Percentiles rank a stretch among this genome's conserved stretches.
Evolutionary conservation across 2,113 vertebrate species (phyloP).

Genomic region (Erythrolamprus reginae): DNA sequence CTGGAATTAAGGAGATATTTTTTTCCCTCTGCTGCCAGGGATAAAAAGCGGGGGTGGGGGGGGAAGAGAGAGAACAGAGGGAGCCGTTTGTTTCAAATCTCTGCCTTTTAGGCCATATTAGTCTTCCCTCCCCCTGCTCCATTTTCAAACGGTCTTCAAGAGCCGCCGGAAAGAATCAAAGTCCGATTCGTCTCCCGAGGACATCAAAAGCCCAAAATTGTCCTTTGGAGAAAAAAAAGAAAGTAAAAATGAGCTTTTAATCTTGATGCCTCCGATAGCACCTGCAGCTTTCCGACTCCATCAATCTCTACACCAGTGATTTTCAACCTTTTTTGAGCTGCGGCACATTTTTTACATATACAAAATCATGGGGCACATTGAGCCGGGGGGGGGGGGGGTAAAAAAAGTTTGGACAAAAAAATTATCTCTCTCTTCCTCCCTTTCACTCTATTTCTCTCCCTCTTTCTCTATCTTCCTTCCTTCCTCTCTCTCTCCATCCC

Average conservation of each 20-base stretch:
- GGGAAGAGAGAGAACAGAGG: conserved; percentile 4
- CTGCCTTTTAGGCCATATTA: conserved; percentile 46
- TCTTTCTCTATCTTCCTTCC: too few relatives aligned
- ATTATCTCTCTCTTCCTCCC: too few relatives aligned
- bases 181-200: neutral
- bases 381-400: too few relatives aligned
- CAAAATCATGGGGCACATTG: too few relatives aligned
- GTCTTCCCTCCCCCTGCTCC: neutral
- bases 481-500: too few relatives aligned
- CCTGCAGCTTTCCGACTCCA: neutral
- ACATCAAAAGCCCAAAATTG: conserved; percentile 29
- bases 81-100: conserved; percentile 35
- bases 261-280: neutral
- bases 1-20: conserved; percentile 23
- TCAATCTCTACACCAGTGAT: neutral
- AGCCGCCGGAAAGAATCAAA: conserved; percentile 29
- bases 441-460: too few relatives aligned
- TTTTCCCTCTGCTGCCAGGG: accelerated
- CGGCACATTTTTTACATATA: too few relatives aligned
- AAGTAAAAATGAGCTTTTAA: neutral
- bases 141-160: conserved; percentile 55
- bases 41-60: too few relatives aligned
- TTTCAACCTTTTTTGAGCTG: too few relatives aligned
- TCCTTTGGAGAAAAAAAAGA: conserved; percentile 1
- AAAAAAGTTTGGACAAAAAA: too few relatives aligned